phyloP scores from a whole-genome alignment of 2,113 vertebrate genomes.

The Cryptomyrus ogoouensis region DNA sequence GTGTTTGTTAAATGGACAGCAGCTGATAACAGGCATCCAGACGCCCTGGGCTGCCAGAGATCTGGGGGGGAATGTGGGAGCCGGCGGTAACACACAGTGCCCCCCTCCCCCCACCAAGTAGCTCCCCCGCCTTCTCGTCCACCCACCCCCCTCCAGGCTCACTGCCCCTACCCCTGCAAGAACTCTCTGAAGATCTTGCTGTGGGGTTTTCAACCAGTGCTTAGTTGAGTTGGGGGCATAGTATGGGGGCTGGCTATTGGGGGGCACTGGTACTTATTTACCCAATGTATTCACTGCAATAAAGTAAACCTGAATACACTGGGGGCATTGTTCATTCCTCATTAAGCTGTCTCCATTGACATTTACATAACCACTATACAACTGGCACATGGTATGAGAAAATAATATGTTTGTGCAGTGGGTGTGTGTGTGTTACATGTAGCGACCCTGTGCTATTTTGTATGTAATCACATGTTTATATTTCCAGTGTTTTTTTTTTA shows the following conservation, averaged over 20 bases:
- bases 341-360: background rate
- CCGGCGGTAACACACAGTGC: too few relatives aligned
- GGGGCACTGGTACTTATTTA: background rate
- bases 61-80: background rate
- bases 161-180: background rate
- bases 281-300: background rate
- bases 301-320: background rate
- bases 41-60: background rate
- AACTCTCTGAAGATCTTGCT: background rate
- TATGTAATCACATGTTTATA: background rate
- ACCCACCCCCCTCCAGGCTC: background rate
- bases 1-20: background rate
- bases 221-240: background rate
- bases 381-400: background rate
- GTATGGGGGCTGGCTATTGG: background rate
- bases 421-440: background rate
- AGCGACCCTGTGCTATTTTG: background rate
- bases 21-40: background rate
- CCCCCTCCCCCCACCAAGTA: background rate
- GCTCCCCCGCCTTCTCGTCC: background rate
- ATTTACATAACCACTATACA: background rate
- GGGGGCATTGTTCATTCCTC: background rate
- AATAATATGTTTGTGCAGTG: background rate
- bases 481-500: background rate
- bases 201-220: too few relatives aligned